Evolutionary conservation across 1,140 invertebrate species (phyloP).

Genomic region (Littorina saxatilis): DNA sequence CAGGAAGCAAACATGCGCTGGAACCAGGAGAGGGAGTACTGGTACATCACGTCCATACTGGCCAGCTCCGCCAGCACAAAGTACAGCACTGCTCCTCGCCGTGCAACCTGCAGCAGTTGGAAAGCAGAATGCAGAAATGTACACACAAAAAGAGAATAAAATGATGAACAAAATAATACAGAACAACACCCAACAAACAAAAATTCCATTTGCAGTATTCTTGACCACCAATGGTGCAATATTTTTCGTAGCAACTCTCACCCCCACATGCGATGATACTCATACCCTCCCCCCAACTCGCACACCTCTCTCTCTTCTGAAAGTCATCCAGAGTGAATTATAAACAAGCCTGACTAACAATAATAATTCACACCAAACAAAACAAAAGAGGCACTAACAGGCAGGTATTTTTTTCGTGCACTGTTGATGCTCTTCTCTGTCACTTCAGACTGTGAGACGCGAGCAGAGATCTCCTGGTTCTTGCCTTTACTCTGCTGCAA

Average conservation of each 20-base stretch:
- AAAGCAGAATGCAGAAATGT: neutral
- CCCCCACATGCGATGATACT: neutral
- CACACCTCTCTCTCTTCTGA: neutral
- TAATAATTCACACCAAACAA: no score
- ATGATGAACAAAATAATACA: neutral
- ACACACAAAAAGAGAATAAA: neutral
- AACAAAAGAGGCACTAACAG: slow-evolving; percentile 57
- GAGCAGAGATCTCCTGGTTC: slow-evolving; percentile 68
- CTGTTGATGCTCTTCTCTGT: slow-evolving; percentile 72
- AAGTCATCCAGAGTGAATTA: neutral
- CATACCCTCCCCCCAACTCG: neutral
- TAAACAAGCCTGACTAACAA: neutral
- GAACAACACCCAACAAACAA: neutral
- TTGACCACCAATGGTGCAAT: no score
- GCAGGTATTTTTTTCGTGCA: slow-evolving; percentile 71
- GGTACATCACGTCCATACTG: slow-evolving; percentile 75
- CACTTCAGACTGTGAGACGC: slow-evolving; percentile 71
- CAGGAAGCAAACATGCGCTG: slow-evolving; percentile 71
- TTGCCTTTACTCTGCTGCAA: slow-evolving; percentile 73
- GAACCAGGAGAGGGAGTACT: slow-evolving; percentile 75
- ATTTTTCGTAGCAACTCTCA: no score
- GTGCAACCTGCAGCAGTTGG: slow-evolving; percentile 67
- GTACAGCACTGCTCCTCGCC: slow-evolving; percentile 74
- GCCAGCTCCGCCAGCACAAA: slow-evolving; percentile 75
- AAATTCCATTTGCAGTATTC: neutral